Percentiles rank a stretch among this genome's conserved stretches.
Conservation (phyloP, 1,140 invertebrate species). For the Papilio dardanus region DNA sequence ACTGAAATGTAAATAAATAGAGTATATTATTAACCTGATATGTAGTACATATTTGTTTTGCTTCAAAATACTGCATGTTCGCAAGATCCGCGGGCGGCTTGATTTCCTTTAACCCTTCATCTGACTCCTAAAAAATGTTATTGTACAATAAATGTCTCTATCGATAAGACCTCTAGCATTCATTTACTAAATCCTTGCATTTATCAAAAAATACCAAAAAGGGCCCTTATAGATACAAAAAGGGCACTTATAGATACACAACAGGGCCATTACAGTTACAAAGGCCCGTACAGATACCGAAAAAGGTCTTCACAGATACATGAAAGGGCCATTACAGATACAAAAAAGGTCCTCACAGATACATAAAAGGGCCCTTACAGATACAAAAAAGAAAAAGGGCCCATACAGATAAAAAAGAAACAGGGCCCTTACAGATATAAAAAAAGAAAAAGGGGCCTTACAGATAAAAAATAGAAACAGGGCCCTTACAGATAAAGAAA, state of each 20-base stretch:
- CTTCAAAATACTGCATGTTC: slow-evolving; percentile 67
- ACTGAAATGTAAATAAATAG: too few species aligned
- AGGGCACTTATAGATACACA: too few species aligned
- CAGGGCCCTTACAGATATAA: not conserved
- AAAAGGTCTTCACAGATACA: too few species aligned
- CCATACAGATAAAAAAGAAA: too few species aligned
- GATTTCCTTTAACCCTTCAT: slow-evolving; percentile 4
- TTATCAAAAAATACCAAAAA: too few species aligned
- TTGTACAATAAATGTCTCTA: too few species aligned
- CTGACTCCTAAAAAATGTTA: slow-evolving; percentile 46
- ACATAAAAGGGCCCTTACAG: not conserved
- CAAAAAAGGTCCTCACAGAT: too few species aligned
- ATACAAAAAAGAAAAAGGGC: slow-evolving; percentile 11
- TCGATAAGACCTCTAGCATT: too few species aligned
- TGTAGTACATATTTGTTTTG: slow-evolving; percentile 60
- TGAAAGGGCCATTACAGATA: not conserved
- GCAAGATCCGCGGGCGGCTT: slow-evolving; percentile 49
- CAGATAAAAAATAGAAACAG: too few species aligned
- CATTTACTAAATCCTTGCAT: too few species aligned
- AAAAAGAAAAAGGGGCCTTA: too few species aligned
- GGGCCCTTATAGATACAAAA: not conserved
- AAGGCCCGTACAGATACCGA: not conserved
- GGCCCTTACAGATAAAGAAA: not conserved
- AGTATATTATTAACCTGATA: too few species aligned
- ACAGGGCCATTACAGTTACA: not conserved